Evolutionary conservation across 2,888 invertebrate species (phyloP).

Genomic region (Brachylomia viminalis): DNA sequence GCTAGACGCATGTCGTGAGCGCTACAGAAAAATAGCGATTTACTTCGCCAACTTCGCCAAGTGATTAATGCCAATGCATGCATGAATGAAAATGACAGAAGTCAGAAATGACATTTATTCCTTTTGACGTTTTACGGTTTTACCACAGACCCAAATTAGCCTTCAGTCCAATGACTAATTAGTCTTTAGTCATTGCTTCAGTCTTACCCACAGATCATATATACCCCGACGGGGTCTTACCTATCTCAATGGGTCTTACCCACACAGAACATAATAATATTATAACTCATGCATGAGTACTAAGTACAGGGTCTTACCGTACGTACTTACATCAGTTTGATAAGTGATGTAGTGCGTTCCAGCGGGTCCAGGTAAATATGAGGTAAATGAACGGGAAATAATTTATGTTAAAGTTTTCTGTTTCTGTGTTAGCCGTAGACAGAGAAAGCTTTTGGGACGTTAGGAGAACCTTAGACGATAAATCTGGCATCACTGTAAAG

Average conservation of each 20-base stretch:
- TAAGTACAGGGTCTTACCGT: too few relatives aligned
- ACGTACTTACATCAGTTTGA: too few relatives aligned
- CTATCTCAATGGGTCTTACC: too few relatives aligned
- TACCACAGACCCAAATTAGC: too few relatives aligned
- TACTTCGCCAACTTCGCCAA: not conserved
- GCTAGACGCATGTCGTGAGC: slow-evolving; percentile 41
- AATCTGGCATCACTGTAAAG: not conserved
- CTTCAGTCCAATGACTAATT: too few relatives aligned
- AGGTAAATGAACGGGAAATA: not conserved
- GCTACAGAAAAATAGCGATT: slow-evolving; percentile 32
- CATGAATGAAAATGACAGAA: slow-evolving; percentile 41
- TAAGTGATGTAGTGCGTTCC: slow-evolving; percentile 6
- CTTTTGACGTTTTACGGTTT: not conserved
- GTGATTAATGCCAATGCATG: slow-evolving; percentile 9
- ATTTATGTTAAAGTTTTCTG: too few relatives aligned
- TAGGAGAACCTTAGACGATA: not conserved
- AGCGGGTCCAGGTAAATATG: too few relatives aligned
- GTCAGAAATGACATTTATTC: slow-evolving; percentile 28
- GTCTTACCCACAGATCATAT: too few relatives aligned
- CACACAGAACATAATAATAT: too few relatives aligned
- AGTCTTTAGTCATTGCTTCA: too few relatives aligned
- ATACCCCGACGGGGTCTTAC: too few relatives aligned
- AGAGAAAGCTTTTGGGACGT: not conserved
- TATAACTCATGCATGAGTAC: too few relatives aligned
- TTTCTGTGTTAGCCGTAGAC: not conserved